Base-by-base conservation (phyloP, 2,113 vertebrate genomes). In the Carassius auratus region DNA sequence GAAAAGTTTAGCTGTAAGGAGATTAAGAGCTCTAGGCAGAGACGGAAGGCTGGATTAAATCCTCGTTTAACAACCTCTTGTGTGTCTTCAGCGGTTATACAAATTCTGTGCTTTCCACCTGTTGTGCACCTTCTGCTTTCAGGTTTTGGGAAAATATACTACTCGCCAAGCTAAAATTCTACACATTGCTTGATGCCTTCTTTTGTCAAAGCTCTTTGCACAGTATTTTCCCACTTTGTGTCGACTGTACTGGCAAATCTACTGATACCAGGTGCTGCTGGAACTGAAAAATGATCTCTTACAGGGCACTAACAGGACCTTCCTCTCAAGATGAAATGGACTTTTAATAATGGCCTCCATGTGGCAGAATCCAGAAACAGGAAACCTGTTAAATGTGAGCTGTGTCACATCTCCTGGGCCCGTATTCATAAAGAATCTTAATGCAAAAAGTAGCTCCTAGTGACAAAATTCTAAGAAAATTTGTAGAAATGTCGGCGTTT, bases 1-100 rank as follows among this genome's bases (percentile, higher is more conserved):
- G 92, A 93, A 92, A 92, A 93, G 86, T 93, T 92, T 86, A 91
- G 84, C 87, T 90, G 85, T 92, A 90, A 92, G 91, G 94, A 94
- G 92, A 91, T 93, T 93, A 94, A 89, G 90, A 88, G 89, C 89
- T 85, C 87, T 88, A 85, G 86, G 76, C 81, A 92, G 90, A 93
- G 90, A 91, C 87, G 80, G 92, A 89, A 59, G 83, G 71, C 87
- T 85, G 93, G 92, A 92, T 93, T 94, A 93, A 78, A 84, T 66
- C 55, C 66, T 17, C 73, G 86, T 89, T 92, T 83, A 93, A 94
- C 89, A 87, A 90, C 81, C 87, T 90, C 87, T 87, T 79, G 78
- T 92, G 88, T 87, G 86, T 86, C 88, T 92, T 86, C 85, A 90
- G 81, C 74, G 45, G 33, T 84, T 82, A 87, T 83, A 83, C 84